Conservation (phyloP, 2,113 vertebrate genomes). For the Myrmecophaga tridactyla region DNA sequence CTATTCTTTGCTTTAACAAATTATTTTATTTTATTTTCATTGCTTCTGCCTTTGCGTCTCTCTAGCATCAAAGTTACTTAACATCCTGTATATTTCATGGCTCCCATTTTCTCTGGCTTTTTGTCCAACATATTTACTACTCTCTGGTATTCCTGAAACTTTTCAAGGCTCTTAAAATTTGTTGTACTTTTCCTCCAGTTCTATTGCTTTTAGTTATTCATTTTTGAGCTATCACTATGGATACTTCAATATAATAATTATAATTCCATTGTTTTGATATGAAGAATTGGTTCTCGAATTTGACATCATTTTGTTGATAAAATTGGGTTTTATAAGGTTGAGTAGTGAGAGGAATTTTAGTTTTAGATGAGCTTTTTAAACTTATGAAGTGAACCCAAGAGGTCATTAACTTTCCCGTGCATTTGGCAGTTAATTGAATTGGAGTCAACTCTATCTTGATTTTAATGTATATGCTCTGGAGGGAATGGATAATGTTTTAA, state of each 20-base stretch:
- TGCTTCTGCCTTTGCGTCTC: background rate
- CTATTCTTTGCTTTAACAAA: background rate
- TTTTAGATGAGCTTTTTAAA: background rate
- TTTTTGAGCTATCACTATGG: background rate
- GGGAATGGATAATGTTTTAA: background rate
- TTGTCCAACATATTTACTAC: background rate
- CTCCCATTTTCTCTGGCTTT: no score
- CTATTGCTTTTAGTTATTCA: background rate
- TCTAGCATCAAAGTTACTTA: background rate
- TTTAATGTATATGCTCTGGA: background rate
- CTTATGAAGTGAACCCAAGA: background rate
- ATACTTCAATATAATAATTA: background rate
- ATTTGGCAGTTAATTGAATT: background rate
- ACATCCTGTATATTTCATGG: background rate
- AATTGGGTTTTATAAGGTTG: background rate
- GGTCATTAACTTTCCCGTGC: background rate
- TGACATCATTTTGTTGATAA: background rate
- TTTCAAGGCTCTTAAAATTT: background rate
- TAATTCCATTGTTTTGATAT: background rate
- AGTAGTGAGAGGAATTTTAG: background rate
- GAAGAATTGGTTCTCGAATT: background rate
- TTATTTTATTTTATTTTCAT: background rate
- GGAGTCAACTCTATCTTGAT: background rate
- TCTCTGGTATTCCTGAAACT: background rate
- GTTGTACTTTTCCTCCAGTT: background rate